Conservation (phyloP, 2,888 invertebrate genomes). For the Calameuta filiformis region DNA sequence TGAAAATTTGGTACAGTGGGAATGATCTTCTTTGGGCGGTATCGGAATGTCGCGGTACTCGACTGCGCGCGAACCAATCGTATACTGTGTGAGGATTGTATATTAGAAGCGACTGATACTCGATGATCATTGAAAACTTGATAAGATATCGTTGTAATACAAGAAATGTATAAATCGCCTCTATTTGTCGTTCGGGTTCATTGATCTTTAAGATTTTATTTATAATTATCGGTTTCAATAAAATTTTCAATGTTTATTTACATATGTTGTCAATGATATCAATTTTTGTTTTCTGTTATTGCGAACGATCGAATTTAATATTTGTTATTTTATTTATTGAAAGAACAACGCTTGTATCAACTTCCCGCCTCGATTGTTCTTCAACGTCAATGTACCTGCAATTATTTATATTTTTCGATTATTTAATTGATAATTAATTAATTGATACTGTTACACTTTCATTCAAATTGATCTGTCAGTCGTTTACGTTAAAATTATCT, state of each 20-base stretch:
- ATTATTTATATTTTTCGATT: background rate
- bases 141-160: background rate
- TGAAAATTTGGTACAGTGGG: too few relatives aligned
- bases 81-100: background rate
- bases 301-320: background rate
- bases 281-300: background rate
- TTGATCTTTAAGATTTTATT: background rate
- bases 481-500: background rate
- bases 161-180: background rate
- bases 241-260: background rate
- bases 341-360: background rate
- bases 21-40: too few relatives aligned
- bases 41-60: background rate
- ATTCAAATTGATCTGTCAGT: background rate
- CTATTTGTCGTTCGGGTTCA: background rate
- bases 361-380: background rate
- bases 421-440: background rate
- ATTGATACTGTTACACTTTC: background rate
- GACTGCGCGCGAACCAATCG: background rate
- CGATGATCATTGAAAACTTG: background rate
- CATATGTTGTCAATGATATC: background rate
- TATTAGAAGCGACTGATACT: background rate
- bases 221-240: background rate
- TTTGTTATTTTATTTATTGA: background rate
- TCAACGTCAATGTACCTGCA: background rate